Evolutionary conservation across 2,113 vertebrate genomes (phyloP).

Genomic region (Coryphaenoides rupestris): DNA sequence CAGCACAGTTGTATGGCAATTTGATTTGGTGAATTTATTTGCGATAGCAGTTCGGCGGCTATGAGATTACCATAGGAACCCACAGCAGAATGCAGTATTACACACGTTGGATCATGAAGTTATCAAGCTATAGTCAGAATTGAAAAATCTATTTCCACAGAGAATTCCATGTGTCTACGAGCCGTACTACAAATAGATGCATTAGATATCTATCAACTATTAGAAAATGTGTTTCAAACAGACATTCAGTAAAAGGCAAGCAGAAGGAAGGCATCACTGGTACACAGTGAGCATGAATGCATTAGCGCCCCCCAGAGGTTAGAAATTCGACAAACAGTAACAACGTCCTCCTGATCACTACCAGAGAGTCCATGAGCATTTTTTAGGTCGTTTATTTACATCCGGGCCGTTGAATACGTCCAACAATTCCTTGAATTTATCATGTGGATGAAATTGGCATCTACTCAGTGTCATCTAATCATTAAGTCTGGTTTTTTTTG

Average conservation of each 20-base stretch:
- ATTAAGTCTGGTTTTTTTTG: too few species aligned
- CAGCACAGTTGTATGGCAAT: too few species aligned
- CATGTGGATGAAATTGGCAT: slow-evolving; percentile 24
- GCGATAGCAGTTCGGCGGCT: slow-evolving; percentile 23
- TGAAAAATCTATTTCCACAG: slow-evolving; percentile 1
- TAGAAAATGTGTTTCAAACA: slow-evolving; percentile 17
- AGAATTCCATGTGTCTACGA: slow-evolving; percentile 38
- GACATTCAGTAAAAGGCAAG: slow-evolving; percentile 40
- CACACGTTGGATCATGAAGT: too few species aligned
- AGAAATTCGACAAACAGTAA: slow-evolving; percentile 40
- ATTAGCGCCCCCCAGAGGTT: slow-evolving; percentile 35
- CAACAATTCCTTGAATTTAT: slow-evolving; percentile 1
- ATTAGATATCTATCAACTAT: slow-evolving; percentile 26
- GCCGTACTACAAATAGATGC: slow-evolving; percentile 25
- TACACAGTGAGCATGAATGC: slow-evolving; percentile 46
- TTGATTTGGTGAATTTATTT: too few species aligned
- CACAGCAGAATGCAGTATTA: slow-evolving; percentile 24
- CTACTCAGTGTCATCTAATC: slow-evolving; percentile 4
- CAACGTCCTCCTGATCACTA: slow-evolving; percentile 18
- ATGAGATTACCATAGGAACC: slow-evolving; percentile 62
- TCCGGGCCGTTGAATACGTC: slow-evolving; percentile 30
- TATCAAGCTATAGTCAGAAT: too few species aligned
- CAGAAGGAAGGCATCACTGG: slow-evolving; percentile 35
- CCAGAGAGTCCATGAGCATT: slow-evolving; percentile 34
- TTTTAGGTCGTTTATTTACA: slow-evolving; percentile 58